Conservation (phyloP, 2,797 vertebrate species). For the Netta rufina region DNA sequence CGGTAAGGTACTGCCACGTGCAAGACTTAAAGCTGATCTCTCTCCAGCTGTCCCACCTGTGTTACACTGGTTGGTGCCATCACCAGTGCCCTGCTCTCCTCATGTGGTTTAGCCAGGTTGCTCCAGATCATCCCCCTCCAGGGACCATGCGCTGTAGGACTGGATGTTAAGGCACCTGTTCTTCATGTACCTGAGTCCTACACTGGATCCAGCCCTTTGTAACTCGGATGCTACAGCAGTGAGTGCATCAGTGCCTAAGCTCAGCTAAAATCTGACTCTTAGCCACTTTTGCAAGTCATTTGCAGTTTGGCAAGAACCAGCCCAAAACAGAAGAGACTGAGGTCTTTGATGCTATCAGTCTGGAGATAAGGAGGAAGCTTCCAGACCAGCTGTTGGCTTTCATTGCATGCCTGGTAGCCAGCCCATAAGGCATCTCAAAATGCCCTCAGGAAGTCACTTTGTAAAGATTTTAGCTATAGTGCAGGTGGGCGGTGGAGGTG, state of each 20-base stretch:
- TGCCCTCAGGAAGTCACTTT: not conserved
- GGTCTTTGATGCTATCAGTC: not conserved
- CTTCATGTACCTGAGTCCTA: not conserved
- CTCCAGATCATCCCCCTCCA: not conserved
- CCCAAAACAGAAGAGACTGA: not conserved
- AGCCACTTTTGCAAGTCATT: not conserved
- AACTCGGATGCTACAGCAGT: not conserved
- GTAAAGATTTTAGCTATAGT: not conserved
- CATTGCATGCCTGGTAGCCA: not conserved
- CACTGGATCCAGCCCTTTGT: not conserved
- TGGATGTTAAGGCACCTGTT: not conserved
- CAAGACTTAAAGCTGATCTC: not conserved
- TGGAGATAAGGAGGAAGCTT: conserved; percentile 15
- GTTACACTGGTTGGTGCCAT: not conserved
- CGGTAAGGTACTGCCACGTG: not conserved
- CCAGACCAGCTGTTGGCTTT: not conserved
- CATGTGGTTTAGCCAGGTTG: not conserved
- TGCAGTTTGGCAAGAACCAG: not conserved
- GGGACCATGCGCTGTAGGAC: too few species aligned
- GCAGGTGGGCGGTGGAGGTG: not conserved
- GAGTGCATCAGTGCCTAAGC: not conserved
- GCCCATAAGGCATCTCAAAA: not conserved
- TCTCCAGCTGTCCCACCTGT: not conserved
- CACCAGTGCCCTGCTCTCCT: too few species aligned
- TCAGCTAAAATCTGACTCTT: not conserved